phyloP scores from a whole-genome alignment of 2,888 invertebrate species.

The Cylindroiulus punctatus region DNA sequence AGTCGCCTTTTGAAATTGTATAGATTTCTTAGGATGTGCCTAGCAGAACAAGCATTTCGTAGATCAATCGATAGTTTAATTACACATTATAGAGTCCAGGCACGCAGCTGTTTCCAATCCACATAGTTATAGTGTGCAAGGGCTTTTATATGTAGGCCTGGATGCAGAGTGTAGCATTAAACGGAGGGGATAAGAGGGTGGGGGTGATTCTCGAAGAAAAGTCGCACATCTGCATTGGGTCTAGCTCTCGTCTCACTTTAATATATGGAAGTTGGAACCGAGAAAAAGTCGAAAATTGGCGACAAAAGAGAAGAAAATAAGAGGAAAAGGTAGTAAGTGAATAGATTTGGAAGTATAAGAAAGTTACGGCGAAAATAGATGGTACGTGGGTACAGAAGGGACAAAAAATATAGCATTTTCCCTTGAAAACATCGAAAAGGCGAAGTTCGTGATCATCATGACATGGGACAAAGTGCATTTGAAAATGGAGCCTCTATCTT shows the following conservation, averaged over 20 bases:
- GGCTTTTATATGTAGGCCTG: conserved; percentile 7
- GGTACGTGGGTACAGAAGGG: neutral
- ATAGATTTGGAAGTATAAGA: conserved; percentile 36
- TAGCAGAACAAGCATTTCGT: conserved; percentile 49
- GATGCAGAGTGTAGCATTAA: conserved; percentile 3
- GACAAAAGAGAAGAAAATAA: conserved; percentile 42
- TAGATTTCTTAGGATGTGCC: conserved; percentile 49
- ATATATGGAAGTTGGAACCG: conserved; percentile 4
- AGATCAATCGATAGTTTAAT: conserved; percentile 52
- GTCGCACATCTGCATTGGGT: neutral
- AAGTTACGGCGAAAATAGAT: conserved; percentile 25
- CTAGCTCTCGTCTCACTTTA: conserved; percentile 29
- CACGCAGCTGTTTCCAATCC: conserved; percentile 51
- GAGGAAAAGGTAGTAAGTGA: conserved; percentile 40
- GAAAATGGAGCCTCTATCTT: conserved; percentile 13
- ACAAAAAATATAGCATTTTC: neutral
- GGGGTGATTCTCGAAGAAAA: conserved; percentile 20
- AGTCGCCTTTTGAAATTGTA: conserved; percentile 37
- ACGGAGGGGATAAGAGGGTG: neutral
- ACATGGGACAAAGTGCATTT: conserved; percentile 15
- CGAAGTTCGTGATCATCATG: neutral
- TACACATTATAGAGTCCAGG: conserved; percentile 50
- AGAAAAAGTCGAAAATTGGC: conserved; percentile 48
- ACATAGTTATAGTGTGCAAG: conserved; percentile 37
- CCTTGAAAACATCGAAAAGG: conserved; percentile 26